A percentile compares a stretch with the other conserved stretches of the same genome.
Evolutionary conservation across 2,797 vertebrate genomes (phyloP).

Genomic region (Chelon labrosus): DNA sequence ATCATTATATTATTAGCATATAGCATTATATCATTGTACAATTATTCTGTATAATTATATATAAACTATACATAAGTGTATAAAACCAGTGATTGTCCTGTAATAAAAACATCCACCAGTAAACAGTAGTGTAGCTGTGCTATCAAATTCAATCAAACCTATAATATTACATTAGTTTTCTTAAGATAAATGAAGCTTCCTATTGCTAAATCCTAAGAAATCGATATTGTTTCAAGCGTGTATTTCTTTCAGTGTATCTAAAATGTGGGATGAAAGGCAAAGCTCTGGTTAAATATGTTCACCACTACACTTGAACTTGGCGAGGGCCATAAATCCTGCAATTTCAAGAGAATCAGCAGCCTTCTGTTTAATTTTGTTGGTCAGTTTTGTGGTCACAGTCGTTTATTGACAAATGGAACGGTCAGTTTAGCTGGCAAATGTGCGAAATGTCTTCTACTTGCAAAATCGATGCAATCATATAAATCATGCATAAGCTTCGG

Average conservation of each 20-base stretch:
- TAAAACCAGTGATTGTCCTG: constrained; percentile 12
- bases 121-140: not conserved
- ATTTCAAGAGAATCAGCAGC: not conserved
- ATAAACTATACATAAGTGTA: not conserved
- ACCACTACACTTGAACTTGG: not conserved
- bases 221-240: not conserved
- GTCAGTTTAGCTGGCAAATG: not conserved
- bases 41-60: not conserved
- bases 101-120: not conserved
- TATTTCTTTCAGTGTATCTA: not conserved
- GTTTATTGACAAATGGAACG: not conserved
- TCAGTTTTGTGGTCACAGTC: too few relatives aligned
- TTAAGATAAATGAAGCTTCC: not conserved
- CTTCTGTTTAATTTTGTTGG: not conserved
- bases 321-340: not conserved
- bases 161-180: not conserved
- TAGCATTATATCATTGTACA: too few relatives aligned
- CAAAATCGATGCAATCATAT: not conserved
- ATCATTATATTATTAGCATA: too few relatives aligned
- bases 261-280: not conserved
- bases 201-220: not conserved
- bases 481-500: not conserved
- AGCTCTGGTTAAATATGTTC: not conserved
- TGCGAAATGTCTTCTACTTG: not conserved
- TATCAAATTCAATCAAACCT: not conserved